Conservation (phyloP, 2,797 vertebrate genomes). For the Hoplostethus atlanticus region DNA sequence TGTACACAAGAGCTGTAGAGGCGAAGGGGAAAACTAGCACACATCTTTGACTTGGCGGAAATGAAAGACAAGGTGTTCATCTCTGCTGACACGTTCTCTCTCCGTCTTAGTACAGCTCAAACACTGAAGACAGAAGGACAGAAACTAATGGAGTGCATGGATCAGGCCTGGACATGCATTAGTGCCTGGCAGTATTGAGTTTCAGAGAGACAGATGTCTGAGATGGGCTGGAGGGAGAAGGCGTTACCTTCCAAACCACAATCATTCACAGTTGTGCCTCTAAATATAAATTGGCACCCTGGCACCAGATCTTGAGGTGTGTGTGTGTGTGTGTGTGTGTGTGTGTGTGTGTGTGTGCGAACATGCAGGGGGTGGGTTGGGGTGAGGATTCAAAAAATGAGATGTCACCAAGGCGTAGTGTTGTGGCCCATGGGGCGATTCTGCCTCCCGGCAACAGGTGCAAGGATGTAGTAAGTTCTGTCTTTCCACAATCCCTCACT, state of each 20-base stretch:
- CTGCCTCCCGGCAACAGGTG: slow-evolving; percentile 76
- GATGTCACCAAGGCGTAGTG: slow-evolving; percentile 32
- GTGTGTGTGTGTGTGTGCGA: background rate
- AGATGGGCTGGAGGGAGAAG: slow-evolving; percentile 9
- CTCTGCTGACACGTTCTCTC: background rate
- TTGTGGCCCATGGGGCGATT: slow-evolving; percentile 8
- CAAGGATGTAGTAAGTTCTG: slow-evolving; percentile 49
- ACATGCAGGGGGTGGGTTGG: background rate
- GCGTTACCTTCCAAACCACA: slow-evolving; percentile 56
- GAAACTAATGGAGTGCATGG: slow-evolving; percentile 62
- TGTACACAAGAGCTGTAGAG: background rate
- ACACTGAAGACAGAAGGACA: slow-evolving; percentile 9
- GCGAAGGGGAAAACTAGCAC: background rate
- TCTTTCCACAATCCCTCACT: slow-evolving; percentile 40
- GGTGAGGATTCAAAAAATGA: background rate
- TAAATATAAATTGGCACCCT: slow-evolving; percentile 68
- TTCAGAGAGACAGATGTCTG: slow-evolving; percentile 76
- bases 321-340: background rate
- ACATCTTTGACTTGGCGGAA: slow-evolving; percentile 2
- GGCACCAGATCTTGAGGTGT: slow-evolving; percentile 43
- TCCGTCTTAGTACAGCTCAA: background rate
- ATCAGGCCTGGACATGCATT: slow-evolving; percentile 67
- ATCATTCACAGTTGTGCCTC: slow-evolving; percentile 69
- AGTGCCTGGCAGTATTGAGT: slow-evolving; percentile 60
- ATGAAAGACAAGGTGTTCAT: no score